Conservation (phyloP, 1,140 invertebrate genomes). For the Meloidogyne floridensis region DNA sequence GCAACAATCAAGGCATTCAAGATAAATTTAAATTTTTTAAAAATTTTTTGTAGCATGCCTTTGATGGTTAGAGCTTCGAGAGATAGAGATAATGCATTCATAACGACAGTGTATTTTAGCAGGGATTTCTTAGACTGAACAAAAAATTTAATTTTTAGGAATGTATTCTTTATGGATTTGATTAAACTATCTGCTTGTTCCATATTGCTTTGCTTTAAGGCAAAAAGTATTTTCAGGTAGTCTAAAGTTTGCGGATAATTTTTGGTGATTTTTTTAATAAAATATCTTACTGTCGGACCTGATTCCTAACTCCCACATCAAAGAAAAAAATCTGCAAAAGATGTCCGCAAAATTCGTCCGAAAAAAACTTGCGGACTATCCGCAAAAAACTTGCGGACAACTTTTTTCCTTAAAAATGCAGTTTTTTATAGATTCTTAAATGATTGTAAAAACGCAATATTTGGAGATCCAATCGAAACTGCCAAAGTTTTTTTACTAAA, state of each 20-base stretch:
- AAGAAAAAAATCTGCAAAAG: too few species aligned
- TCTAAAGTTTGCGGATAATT: background rate
- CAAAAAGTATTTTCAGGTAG: slow-evolving; percentile 43
- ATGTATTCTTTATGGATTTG: slow-evolving; percentile 56
- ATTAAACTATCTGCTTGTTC: slow-evolving; percentile 52
- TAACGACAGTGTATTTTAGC: slow-evolving; percentile 43
- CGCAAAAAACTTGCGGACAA: too few species aligned
- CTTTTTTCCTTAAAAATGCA: too few species aligned
- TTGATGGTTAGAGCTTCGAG: slow-evolving; percentile 50
- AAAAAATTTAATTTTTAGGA: slow-evolving; percentile 19
- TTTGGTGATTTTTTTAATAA: too few species aligned
- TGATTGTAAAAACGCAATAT: slow-evolving; percentile 32
- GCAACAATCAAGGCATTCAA: background rate
- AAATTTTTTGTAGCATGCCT: slow-evolving; percentile 43
- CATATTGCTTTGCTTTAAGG: slow-evolving; percentile 31
- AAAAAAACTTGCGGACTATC: too few species aligned
- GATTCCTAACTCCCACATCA: too few species aligned
- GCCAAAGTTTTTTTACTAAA: slow-evolving; percentile 29
- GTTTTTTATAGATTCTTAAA: slow-evolving; percentile 40
- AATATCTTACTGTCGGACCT: too few species aligned
- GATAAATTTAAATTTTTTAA: background rate
- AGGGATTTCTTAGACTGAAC: background rate
- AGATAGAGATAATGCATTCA: slow-evolving; percentile 46
- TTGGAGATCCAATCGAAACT: slow-evolving; percentile 48
- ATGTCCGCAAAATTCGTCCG: too few species aligned